Conservation (phyloP, 2,888 invertebrate species). For the Microctonus hyperodae region DNA sequence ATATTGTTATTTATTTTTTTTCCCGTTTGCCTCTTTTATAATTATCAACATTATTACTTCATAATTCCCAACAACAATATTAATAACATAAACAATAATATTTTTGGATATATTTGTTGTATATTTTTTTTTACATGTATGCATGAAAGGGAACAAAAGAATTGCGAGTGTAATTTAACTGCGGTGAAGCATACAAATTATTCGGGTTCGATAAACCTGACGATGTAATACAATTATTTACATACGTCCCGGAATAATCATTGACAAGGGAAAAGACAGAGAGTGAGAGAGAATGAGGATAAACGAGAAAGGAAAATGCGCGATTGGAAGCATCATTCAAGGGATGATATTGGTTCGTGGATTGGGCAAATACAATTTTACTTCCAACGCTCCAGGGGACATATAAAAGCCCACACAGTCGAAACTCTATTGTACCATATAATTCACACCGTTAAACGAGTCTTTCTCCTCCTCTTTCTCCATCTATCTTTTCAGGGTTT, state of each 20-base stretch:
- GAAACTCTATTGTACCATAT: conserved; percentile 6
- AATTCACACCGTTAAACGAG: conserved; percentile 19
- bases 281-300: conserved; percentile 16
- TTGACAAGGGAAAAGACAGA: conserved; percentile 4
- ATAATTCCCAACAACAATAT: too few relatives aligned
- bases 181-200: conserved; percentile 9
- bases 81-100: too few relatives aligned
- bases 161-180: conserved; percentile 5
- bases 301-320: background rate
- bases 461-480: background rate
- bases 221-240: conserved; percentile 59
- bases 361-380: conserved; percentile 57
- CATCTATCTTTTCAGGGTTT: background rate
- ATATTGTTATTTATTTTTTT: too few relatives aligned
- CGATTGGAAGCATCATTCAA: conserved; percentile 24
- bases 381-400: conserved; percentile 37
- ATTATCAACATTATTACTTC: too few relatives aligned
- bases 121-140: background rate
- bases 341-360: conserved; percentile 41
- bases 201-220: conserved; percentile 32
- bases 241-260: conserved; percentile 51
- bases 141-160: background rate
- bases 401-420: background rate
- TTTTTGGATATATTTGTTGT: too few relatives aligned
- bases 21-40: too few relatives aligned